phyloP scores from a whole-genome alignment of 2,113 vertebrate genomes.

The Forbesichthys papilliferus region DNA sequence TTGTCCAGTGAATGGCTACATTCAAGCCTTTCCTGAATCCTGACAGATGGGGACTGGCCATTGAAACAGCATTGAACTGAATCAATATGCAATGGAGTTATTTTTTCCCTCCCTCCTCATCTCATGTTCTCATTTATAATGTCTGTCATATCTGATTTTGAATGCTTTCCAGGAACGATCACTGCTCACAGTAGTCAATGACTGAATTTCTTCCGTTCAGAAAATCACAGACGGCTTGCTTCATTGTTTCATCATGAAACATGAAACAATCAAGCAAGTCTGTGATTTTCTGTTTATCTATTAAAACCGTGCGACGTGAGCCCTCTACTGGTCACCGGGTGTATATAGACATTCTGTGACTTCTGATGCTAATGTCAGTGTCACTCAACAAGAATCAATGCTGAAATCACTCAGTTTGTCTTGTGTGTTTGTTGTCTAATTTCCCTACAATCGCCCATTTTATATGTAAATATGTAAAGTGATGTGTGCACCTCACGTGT shows the following conservation, averaged over 20 bases:
- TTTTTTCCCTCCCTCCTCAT: slow-evolving; percentile 25
- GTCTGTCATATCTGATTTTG: slow-evolving; percentile 12
- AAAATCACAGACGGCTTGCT: too few relatives aligned
- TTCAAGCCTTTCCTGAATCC: slow-evolving; percentile 44
- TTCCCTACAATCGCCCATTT: too few relatives aligned
- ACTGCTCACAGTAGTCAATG: background rate
- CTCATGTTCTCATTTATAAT: slow-evolving; percentile 3
- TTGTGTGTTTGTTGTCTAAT: too few relatives aligned
- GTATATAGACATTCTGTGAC: background rate
- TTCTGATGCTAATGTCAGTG: too few relatives aligned
- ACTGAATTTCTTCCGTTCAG: slow-evolving; percentile 1
- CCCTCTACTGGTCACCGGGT: slow-evolving; percentile 63
- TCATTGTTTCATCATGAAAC: too few relatives aligned
- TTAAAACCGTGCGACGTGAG: slow-evolving; percentile 20
- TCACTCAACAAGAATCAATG: background rate
- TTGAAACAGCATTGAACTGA: slow-evolving; percentile 48
- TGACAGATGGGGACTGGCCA: slow-evolving; percentile 48
- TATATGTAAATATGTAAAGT: too few relatives aligned
- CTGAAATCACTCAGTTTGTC: background rate
- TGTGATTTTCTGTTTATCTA: background rate
- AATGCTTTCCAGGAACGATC: slow-evolving; percentile 13
- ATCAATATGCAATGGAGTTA: slow-evolving; percentile 56
- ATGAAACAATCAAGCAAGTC: background rate
- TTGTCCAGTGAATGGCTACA: slow-evolving; percentile 57
- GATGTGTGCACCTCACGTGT: too few relatives aligned